Percentiles rank a stretch among this genome's conserved stretches.
These are phyloP conservation scores for Serinus canaria DNA, from an alignment of 2,113 vertebrate species.

Conservation along the genomic window DNA sequence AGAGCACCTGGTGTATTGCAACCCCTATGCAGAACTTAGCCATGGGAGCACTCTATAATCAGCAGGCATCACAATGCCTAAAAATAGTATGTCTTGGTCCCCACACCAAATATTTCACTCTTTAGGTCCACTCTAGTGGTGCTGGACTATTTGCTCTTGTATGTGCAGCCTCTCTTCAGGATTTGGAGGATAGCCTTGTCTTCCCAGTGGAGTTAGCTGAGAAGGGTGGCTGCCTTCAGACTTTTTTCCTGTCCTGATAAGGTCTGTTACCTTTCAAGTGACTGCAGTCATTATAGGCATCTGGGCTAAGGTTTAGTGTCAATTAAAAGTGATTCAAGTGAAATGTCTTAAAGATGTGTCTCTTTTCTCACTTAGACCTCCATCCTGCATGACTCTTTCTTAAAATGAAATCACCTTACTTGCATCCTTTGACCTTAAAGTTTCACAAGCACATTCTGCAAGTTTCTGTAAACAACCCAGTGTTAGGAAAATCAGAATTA, in stretches of 20 bases:
- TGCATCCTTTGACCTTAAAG: not conserved
- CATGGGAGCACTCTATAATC: not conserved
- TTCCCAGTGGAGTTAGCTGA: not conserved
- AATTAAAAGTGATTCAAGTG: not conserved
- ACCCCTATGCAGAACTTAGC: not conserved
- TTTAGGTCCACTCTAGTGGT: not conserved
- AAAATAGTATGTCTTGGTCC: not conserved
- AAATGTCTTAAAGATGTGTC: not conserved
- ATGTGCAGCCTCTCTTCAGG: not conserved
- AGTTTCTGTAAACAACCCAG: not conserved
- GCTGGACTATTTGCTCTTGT: not conserved
- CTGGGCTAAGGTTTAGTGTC: not conserved
- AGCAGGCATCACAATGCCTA: not conserved
- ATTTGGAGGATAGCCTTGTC: not conserved
- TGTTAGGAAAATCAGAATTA: not conserved
- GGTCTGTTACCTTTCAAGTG: not conserved
- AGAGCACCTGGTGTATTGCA: not conserved
- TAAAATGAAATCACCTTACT: not conserved
- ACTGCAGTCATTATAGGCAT: accelerated
- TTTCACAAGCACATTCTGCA: not conserved
- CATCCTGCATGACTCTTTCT: not conserved
- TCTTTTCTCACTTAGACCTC: not conserved
- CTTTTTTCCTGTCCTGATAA: not conserved
- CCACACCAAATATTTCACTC: not conserved
- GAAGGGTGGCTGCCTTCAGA: not conserved